phyloP scores from a whole-genome alignment of 2,888 invertebrate genomes.

The Julus scanicus region DNA sequence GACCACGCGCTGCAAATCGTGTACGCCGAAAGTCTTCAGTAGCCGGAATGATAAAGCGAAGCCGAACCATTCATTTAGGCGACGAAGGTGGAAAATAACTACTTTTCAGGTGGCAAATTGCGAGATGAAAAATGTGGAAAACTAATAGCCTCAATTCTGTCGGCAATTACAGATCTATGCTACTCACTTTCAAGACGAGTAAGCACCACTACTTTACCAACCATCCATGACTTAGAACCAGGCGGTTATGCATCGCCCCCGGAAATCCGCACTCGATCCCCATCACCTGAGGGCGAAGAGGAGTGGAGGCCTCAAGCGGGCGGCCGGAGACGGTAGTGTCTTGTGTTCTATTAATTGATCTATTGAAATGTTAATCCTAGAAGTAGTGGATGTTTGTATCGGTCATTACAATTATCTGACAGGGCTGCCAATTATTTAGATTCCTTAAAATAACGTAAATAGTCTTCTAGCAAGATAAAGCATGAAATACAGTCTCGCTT shows the following conservation, averaged over 20 bases:
- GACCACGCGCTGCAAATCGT: conserved; percentile 10
- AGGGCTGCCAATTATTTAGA: too few relatives aligned
- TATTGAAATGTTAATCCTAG: too few relatives aligned
- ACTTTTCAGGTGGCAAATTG: background rate
- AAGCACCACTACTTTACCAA: conserved; percentile 51
- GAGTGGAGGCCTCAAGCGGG: conserved; percentile 59
- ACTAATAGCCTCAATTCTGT: background rate
- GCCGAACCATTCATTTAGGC: conserved; percentile 88
- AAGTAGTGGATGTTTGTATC: too few relatives aligned
- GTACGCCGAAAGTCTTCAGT: conserved; percentile 77
- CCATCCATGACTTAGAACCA: conserved; percentile 44
- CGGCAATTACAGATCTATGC: conserved; percentile 49
- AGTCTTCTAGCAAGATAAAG: too few relatives aligned
- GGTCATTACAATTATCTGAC: too few relatives aligned
- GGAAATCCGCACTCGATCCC: conserved; percentile 59
- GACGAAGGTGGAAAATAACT: conserved; percentile 64
- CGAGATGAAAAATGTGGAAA: background rate
- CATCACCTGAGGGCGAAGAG: conserved; percentile 60
- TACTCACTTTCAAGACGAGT: conserved; percentile 32
- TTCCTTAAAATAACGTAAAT: too few relatives aligned
- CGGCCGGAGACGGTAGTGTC: conserved; percentile 46
- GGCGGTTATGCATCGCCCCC: conserved; percentile 59
- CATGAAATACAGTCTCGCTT: too few relatives aligned
- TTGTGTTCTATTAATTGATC: background rate
- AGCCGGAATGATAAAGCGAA: conserved; percentile 92